Evolutionary conservation across 2,797 vertebrate genomes (phyloP).

Genomic region (Chaetophractus vellerosus): DNA sequence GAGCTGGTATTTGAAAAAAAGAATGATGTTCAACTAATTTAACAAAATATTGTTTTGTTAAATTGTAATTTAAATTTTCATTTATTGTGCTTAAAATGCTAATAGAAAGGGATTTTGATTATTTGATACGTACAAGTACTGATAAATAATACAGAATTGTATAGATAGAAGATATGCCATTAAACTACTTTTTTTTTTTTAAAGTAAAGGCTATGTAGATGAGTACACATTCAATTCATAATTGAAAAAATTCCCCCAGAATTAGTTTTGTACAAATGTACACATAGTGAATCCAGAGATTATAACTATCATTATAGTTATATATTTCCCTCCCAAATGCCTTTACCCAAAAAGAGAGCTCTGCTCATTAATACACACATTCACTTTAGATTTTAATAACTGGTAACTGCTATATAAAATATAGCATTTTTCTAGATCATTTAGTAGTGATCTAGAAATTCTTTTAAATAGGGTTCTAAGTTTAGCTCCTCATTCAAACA

Average conservation of each 20-base stretch:
- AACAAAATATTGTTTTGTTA: neutral
- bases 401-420: neutral
- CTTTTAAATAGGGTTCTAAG: constrained; percentile 39
- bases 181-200: neutral
- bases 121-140: constrained; percentile 5
- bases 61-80: constrained; percentile 32
- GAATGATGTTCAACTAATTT: neutral
- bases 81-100: constrained; percentile 65
- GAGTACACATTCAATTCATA: neutral
- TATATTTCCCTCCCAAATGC: neutral
- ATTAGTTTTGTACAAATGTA: constrained; percentile 44
- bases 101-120: constrained; percentile 37
- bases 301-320: neutral
- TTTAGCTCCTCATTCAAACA: constrained; percentile 52
- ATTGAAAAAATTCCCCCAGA: neutral
- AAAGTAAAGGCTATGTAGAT: neutral
- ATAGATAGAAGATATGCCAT: neutral
- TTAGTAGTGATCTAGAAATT: neutral
- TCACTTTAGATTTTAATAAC: constrained; percentile 1
- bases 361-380: neutral
- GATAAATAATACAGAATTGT: neutral
- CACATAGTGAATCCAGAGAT: neutral
- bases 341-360: neutral
- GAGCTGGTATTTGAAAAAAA: constrained; percentile 47
- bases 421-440: neutral